Evolutionary conservation across 2,113 vertebrate species (phyloP).

Genomic region (Peromyscus polionotus): DNA sequence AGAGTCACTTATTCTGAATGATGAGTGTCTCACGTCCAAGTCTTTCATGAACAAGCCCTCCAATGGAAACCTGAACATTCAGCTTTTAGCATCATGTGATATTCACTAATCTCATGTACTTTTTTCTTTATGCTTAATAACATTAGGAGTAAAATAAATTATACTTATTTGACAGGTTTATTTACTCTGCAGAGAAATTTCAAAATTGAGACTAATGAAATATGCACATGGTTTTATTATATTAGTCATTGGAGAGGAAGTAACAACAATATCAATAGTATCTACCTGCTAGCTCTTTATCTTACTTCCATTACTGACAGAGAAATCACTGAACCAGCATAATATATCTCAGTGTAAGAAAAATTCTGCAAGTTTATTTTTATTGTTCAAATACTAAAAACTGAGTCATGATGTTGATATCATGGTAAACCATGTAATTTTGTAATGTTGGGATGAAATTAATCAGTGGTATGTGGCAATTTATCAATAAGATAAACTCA

Average conservation of each 20-base stretch:
- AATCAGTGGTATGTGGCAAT: not conserved
- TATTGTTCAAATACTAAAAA: not conserved
- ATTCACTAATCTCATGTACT: not conserved
- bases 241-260: not conserved
- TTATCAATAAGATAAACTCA: not conserved
- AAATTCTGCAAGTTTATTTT: not conserved
- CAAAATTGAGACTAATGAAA: not conserved
- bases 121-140: not conserved
- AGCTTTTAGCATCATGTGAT: not conserved
- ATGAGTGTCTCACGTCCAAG: not conserved
- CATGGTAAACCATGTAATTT: not conserved
- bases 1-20: not conserved
- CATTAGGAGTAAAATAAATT: not conserved
- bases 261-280: not conserved
- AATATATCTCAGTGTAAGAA: not conserved
- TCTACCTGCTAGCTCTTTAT: not conserved
- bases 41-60: not conserved
- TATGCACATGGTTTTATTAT: not conserved
- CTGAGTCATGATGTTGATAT: not conserved
- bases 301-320: not conserved
- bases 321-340: not conserved
- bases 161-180: not conserved
- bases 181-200: not conserved
- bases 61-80: not conserved
- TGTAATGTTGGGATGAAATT: not conserved